Conservation (phyloP, 2,888 invertebrate genomes). For the Caenorhabditis plicata region DNA sequence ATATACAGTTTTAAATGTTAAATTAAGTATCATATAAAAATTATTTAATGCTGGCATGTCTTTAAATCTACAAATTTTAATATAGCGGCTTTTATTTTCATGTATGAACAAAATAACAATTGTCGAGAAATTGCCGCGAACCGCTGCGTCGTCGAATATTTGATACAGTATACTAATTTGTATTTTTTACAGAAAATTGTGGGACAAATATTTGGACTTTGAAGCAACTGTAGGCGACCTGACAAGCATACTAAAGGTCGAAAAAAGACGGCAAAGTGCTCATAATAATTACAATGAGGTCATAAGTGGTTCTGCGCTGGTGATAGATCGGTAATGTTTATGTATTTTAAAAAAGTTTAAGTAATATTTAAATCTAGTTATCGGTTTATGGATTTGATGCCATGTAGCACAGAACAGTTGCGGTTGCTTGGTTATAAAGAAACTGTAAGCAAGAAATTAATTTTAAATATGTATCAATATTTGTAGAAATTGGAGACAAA, state of each 20-base stretch:
- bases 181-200: conserved; percentile 78
- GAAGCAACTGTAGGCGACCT: conserved; percentile 97
- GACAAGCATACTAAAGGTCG: conserved; percentile 91
- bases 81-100: too few species aligned
- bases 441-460: conserved; percentile 2
- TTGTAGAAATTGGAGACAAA: conserved; percentile 11
- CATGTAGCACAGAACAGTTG: conserved; percentile 86
- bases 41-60: too few species aligned
- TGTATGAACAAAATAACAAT: too few species aligned
- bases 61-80: too few species aligned
- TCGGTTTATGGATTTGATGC: conserved; percentile 90
- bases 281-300: conserved; percentile 62
- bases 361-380: conserved; percentile 69
- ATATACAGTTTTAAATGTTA: too few species aligned
- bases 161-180: neutral
- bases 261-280: conserved; percentile 26
- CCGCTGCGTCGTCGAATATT: too few species aligned
- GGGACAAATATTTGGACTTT: conserved; percentile 97
- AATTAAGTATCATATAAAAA: too few species aligned
- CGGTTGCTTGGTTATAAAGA: conserved; percentile 71
- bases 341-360: conserved; percentile 12
- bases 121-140: too few species aligned
- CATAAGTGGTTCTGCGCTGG: conserved; percentile 86
- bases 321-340: conserved; percentile 87
- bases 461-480: neutral